Conservation (phyloP, 2,113 vertebrate genomes). For the Catharus bicknelli region DNA sequence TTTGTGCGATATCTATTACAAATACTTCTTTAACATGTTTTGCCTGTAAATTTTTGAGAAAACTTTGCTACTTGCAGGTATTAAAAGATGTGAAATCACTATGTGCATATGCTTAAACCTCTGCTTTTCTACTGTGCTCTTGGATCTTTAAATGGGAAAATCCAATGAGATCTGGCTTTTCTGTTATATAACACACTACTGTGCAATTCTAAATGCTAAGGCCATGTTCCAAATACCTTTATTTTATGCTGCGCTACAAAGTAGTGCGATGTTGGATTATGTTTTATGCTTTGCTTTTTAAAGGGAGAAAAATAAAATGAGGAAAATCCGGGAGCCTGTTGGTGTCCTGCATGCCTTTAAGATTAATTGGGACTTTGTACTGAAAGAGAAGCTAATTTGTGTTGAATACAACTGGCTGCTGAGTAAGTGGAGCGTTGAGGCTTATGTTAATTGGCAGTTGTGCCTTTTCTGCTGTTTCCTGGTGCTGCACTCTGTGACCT, state of each 20-base stretch:
- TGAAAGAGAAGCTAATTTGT: slow-evolving; percentile 18
- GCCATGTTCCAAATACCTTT: not conserved
- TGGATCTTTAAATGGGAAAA: slow-evolving; percentile 11
- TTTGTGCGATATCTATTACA: not conserved
- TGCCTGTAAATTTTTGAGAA: not conserved
- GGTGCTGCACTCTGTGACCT: not conserved
- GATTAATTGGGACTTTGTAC: not conserved
- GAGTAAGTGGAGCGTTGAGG: not conserved
- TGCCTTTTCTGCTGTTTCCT: not conserved
- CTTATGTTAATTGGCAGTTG: not conserved
- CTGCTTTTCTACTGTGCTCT: not conserved
- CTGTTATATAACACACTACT: not conserved
- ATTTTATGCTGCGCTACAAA: not conserved
- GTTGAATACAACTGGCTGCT: not conserved
- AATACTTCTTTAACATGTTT: not conserved
- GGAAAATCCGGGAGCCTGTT: not conserved
- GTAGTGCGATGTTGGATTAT: not conserved
- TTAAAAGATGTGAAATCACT: not conserved
- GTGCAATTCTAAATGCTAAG: not conserved
- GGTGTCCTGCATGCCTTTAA: not conserved
- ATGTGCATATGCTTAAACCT: not conserved
- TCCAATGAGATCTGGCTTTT: slow-evolving; percentile 8
- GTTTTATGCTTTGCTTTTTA: not conserved
- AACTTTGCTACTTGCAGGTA: not conserved
- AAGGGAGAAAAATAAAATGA: not conserved